Percentiles rank a stretch among this genome's conserved stretches.
Evolutionary conservation across 1,140 invertebrate genomes (phyloP).

Genomic region (Odontomachus brunneus): DNA sequence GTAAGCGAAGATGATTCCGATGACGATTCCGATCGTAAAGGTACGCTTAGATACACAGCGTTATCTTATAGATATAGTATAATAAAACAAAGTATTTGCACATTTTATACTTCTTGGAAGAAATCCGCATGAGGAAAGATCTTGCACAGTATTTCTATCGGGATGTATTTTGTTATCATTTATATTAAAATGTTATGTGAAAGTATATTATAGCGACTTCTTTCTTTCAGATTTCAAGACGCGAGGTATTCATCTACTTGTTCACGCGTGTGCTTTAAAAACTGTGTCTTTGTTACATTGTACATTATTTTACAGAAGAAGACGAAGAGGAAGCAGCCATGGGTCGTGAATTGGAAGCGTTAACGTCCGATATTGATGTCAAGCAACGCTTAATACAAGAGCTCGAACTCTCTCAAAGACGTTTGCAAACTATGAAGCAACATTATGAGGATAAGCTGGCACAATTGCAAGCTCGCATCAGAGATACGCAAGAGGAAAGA

Average conservation of each 20-base stretch:
- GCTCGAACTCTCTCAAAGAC: conserved; percentile 94
- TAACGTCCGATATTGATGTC: conserved; percentile 96
- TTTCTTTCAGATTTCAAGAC: no score
- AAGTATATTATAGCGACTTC: no score
- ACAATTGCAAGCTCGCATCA: conserved; percentile 94
- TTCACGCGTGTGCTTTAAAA: no score
- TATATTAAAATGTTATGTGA: no score
- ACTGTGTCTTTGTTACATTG: neutral
- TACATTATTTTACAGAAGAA: conserved; percentile 78
- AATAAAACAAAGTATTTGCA: no score
- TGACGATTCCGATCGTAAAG: conserved; percentile 86
- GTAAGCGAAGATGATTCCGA: conserved; percentile 88
- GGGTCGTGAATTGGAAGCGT: conserved; percentile 90
- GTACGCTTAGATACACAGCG: conserved; percentile 63
- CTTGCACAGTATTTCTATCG: no score
- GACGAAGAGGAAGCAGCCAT: conserved; percentile 85
- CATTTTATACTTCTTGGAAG: no score
- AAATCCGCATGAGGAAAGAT: no score
- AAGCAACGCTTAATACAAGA: conserved; percentile 97
- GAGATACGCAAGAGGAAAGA: conserved; percentile 95
- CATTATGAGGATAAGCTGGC: conserved; percentile 98
- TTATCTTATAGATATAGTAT: neutral
- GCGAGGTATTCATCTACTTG: no score
- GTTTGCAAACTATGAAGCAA: conserved; percentile 92
- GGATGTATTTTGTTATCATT: no score